Base-by-base conservation (phyloP, 35 echinoderm and acorn worm genomes). In the Holothuria glaberrima region DNA sequence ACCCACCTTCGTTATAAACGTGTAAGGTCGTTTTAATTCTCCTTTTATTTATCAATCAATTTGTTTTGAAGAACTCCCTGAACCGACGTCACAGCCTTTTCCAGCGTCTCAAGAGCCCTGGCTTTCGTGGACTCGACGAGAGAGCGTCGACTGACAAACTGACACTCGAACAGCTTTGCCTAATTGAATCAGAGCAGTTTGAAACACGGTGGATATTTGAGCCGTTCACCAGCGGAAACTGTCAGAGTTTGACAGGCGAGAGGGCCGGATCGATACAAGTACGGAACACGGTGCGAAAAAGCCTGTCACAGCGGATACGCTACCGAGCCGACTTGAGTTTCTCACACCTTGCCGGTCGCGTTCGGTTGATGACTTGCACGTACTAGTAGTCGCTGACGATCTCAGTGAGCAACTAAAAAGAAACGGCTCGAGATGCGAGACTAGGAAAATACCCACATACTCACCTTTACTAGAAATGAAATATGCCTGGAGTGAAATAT, bases 161-260 rank as follows among this genome's bases (percentile, higher is more conserved):
- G 80, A 64, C 80, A 84, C 80, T 84, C 80, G 46, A 84, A 52
- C 33, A 61, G 80, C 80, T 84, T 61, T 84, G 80, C 31, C 27
- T 84, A 84, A 84, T 84, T 84, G 80, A 84, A 84, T 84, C 80
- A 64, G 59, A 21, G 30, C 14, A 61, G 80, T 18, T 84, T 59
- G 80, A 31, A 84, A 61, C 80, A 58, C 54, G 54, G 48, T 84
- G 80, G 80, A 84, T 84, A 84, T 84, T 84, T 61, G 80, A 84
- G 80, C n/a, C 59, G 26, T 61, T 84, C 80, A 61, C 80, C 80
- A 84, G 32, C 80, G 57, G 54, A 84, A 84, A 29, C 52, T 84
- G 80, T 84, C 80, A 84, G 59, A 25, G 80, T 84, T 84, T 84
- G 80, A 84, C 80, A 84, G 80, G 59, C 80, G 80, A 84, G 59